phyloP scores from a whole-genome alignment of 1,140 invertebrate genomes.

The Drosophila truncata region DNA sequence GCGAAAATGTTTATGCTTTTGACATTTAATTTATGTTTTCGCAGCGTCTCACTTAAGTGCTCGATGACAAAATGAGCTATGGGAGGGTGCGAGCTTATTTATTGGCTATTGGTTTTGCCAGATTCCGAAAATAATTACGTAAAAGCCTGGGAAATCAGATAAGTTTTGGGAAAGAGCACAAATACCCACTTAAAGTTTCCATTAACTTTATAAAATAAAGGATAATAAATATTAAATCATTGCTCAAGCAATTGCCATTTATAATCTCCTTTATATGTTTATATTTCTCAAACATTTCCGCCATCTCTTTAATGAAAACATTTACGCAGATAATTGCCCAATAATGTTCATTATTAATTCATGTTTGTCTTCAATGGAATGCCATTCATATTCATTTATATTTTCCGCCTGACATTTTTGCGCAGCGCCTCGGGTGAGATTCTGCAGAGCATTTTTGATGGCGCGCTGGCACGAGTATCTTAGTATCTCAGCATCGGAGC shows the following conservation, averaged over 20 bases:
- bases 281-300: not conserved
- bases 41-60: conserved; percentile 41
- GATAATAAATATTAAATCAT: not conserved
- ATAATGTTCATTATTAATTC: conserved; percentile 29
- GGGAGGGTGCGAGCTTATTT: not conserved
- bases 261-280: not conserved
- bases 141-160: not conserved
- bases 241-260: not conserved
- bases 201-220: too few relatives aligned
- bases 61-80: conserved; percentile 37
- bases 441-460: conserved; percentile 23
- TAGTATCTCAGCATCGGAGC: not conserved
- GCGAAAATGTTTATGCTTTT: conserved; percentile 50
- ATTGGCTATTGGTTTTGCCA: conserved; percentile 8
- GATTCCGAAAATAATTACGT: conserved; percentile 5
- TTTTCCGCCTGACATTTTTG: conserved; percentile 12
- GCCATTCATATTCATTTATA: conserved; percentile 49
- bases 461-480: not conserved
- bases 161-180: not conserved
- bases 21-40: conserved; percentile 56
- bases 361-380: conserved; percentile 31
- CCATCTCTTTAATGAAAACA: conserved; percentile 5
- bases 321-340: conserved; percentile 12
- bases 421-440: conserved; percentile 17
- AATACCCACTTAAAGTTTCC: too few relatives aligned